Evolutionary conservation across 35 echinoderm and acorn worm genomes (phyloP).

Genomic region (Antedon bifida): DNA sequence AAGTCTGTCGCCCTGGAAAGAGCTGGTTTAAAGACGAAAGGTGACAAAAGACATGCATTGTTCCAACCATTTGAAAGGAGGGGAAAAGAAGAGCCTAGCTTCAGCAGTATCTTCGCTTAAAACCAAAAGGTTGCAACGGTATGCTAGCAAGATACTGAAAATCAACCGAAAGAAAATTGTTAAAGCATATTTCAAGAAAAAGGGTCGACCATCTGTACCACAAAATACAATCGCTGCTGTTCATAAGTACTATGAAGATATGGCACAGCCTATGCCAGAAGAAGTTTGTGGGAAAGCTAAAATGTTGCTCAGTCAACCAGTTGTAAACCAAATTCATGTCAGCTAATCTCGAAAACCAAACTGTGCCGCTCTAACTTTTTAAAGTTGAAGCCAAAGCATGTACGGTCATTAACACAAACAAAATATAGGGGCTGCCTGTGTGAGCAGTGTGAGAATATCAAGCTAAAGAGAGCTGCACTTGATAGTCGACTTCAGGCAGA

Average conservation of each 20-base stretch:
- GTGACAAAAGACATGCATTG: not conserved
- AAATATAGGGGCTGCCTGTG: conserved; percentile 14
- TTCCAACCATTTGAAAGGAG: not conserved
- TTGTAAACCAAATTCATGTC: conserved; percentile 15
- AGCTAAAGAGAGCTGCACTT: not conserved
- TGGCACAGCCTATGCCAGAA: conserved; percentile 2
- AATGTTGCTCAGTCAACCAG: conserved; percentile 3
- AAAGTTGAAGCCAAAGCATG: not conserved
- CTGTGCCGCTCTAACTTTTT: conserved; percentile 5
- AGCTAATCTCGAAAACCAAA: not conserved
- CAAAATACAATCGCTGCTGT: not conserved
- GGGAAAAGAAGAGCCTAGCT: not conserved
- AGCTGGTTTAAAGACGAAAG: not conserved
- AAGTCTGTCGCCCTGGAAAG: no score
- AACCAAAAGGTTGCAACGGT: not conserved
- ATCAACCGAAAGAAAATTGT: conserved; percentile 7
- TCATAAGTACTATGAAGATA: not conserved
- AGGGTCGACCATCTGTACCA: not conserved
- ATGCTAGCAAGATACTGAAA: conserved; percentile 3
- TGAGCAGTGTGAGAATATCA: conserved; percentile 21
- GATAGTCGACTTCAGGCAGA: conserved; percentile 9
- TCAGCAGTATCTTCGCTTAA: conserved; percentile 6
- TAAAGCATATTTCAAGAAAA: not conserved
- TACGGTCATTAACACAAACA: conserved; percentile 13
- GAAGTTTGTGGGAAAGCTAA: conserved; percentile 17